Evolutionary conservation across 2,888 invertebrate species (phyloP).

Genomic region (Drosophila mayaguana): DNA sequence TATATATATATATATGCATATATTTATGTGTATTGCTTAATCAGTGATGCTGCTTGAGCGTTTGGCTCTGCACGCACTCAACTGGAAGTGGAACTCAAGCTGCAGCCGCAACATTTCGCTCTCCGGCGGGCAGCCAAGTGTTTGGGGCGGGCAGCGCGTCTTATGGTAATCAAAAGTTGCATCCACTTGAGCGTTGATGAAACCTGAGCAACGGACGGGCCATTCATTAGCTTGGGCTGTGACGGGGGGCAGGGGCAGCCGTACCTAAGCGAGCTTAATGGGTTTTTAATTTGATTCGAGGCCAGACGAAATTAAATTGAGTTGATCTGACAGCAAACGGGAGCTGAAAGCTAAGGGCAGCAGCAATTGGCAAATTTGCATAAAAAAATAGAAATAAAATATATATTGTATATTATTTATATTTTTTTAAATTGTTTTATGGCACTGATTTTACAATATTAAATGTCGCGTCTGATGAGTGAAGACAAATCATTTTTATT

Average conservation of each 20-base stretch:
- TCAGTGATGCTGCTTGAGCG: slow-evolving; percentile 53
- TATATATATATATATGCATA: not conserved
- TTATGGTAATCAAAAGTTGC: slow-evolving; percentile 44
- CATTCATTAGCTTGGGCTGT: slow-evolving; percentile 6
- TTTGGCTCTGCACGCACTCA: slow-evolving; percentile 21
- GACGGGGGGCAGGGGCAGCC: not conserved
- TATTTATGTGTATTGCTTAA: slow-evolving; percentile 48
- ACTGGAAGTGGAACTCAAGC: slow-evolving; percentile 15
- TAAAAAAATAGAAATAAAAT: not conserved
- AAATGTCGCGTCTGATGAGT: too few relatives aligned
- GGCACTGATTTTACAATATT: not conserved
- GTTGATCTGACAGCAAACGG: slow-evolving; percentile 16
- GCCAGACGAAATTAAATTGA: slow-evolving; percentile 49
- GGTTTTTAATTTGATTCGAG: slow-evolving; percentile 82
- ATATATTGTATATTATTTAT: not conserved
- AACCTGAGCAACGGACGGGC: slow-evolving; percentile 14
- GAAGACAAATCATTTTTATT: too few relatives aligned
- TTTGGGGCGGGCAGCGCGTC: slow-evolving; percentile 52
- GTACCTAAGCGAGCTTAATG: slow-evolving; percentile 61
- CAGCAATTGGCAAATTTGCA: not conserved
- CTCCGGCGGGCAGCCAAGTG: slow-evolving; percentile 36
- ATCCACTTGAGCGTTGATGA: slow-evolving; percentile 27
- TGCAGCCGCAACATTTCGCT: slow-evolving; percentile 10
- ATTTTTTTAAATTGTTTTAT: not conserved
- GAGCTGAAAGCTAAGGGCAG: not conserved